Evolutionary conservation across 1,140 invertebrate species (phyloP), one percentile per base, ranked within the genome.

Genomic region (Brachystomella parvula): DNA sequence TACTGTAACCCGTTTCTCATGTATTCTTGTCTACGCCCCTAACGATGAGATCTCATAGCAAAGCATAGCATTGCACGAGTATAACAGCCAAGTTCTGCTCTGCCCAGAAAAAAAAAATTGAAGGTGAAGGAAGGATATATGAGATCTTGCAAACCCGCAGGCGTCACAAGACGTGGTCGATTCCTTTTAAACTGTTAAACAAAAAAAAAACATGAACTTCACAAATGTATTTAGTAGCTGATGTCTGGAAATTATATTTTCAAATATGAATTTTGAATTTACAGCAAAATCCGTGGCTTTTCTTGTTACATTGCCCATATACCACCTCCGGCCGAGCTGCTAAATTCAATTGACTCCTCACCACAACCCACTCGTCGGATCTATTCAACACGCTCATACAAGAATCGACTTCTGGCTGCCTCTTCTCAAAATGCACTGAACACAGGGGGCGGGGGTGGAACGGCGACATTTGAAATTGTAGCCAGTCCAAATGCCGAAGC

Each of bases 261-360:
- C 3, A 1, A 35, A 24, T 6, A 24, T 29, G 21, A 30, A 70
- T 65, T 66, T 57, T 73, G 74, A 63, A 64, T 64, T 81, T 81
- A 30, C 74, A 84, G 89, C 76, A 90, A 91, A 78, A 90, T 92
- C 75, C 85, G 88, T 75, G 86, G 89, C 74, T 92, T 92, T 78
- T 89, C 86, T 78, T 85, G 84, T 69, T 90, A 90, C 76, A 87
- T 91, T 69, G 89, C 86, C 76, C 84, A 87, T 73, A 79, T 90
- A 74, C 88, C 88, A 3, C 86, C 87, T 21, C 63, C 63, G 2
- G 28, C 6, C 47, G 3, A 63, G n/a, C n/a, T 49, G 17, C 28
- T 60, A 12, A 12, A 29, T 15, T 2, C 24, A 24, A 31, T 6
- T 26, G 24, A 3, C 30, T 12, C 3, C 30, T 12, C 12, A 53